Base-by-base conservation (phyloP, 2,888 invertebrate species). In the Amaurobius ferox region DNA sequence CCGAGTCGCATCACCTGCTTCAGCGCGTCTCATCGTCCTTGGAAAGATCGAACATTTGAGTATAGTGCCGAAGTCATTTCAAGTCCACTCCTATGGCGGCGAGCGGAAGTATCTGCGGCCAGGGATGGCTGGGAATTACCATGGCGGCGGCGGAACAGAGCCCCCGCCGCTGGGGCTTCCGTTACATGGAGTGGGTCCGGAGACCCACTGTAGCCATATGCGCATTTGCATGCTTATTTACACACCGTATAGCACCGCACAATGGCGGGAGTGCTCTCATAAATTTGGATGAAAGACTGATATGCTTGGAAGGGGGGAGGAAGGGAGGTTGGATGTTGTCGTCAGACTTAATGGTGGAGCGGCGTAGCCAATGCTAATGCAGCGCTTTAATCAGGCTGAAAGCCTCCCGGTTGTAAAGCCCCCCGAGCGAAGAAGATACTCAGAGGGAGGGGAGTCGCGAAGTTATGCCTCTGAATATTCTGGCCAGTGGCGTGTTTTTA, bases 171-270 rank as follows among this genome's bases (percentile, higher is more conserved):
- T 64, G 61, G 40, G 72, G 44, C 66, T 81, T 74, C 74, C 74
- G 71, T 40, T 64, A 64, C 72, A 11, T 19, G 30, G 64, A 13
- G 64, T 1, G 30, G n/a, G 61, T 26, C 73, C 40, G 35, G 39
- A 66, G 48, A 77, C 73, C 86, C 67, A 74, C 79, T 86, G 74
- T 86, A 76, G 76, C 86, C 86, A 86, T 86, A 86, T 86, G 86
- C 74, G 79, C 86, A 76, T 86, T 86, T 79, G 79, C 86, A 86
- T 86, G 86, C 79, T 71, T 79, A 79, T 79, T 86, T 86, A 86
- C 86, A 79, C 86, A 86, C 79, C 70, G 77, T 79, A 86, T 67
- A 86, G 70, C 70, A 48, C 70, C 71, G 26, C 64, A 79, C 79
- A 79, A 86, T 79, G 71, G 40, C 23, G 30, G 62, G 62, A 79